Base-by-base conservation (phyloP, 2,888 invertebrate genomes). In the Epiblema foenella region DNA sequence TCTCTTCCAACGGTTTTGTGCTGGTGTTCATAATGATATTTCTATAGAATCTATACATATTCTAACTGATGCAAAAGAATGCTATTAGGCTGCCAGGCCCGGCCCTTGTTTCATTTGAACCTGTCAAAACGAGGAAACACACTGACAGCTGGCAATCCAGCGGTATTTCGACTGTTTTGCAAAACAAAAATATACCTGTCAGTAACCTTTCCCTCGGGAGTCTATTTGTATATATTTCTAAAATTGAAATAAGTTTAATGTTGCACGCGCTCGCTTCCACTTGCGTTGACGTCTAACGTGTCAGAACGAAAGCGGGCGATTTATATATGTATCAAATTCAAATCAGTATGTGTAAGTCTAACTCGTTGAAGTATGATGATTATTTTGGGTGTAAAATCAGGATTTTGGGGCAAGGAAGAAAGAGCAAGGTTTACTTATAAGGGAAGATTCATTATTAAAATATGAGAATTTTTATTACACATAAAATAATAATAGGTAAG, bases 121-220 rank as follows among this genome's bases (percentile, higher is more conserved):
- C 59, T 70, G 70, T 54, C 65, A 70, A 70, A 65, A 70, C 20
- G 46, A 29, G 12, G n/a, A 46, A 10, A 17, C 17, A 17, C 52
- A 15, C n/a, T 65, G 70, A 56, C 70, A 54, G 46, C 54, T 70
- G 70, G 60, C 65, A 60, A 33, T 70, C 65, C 33, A 33, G 65
- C 11, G 20, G 15, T 58, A 46, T 64, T 65, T 49, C 17, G n/a
- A 52, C 46, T 65, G 54, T 59, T 65, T 12, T 37, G 18, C 20
- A 20, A 58, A 29, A 58, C 12, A 33, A 42, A 68, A 62, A 68
- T 59, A 24, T 37, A 12, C 54, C 29, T 33, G 33, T 68, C 12
- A 51, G 18, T 33, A 18, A 63, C 51, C 15, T 10, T 52, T 33
- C 18, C 18, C 39, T 18, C 9, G n/a, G n/a, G 42, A n/a, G 46